Evolutionary conservation across 1,140 invertebrate genomes (phyloP), one percentile per base, ranked within the genome.

Genomic region (Chlorops oryzae): DNA sequence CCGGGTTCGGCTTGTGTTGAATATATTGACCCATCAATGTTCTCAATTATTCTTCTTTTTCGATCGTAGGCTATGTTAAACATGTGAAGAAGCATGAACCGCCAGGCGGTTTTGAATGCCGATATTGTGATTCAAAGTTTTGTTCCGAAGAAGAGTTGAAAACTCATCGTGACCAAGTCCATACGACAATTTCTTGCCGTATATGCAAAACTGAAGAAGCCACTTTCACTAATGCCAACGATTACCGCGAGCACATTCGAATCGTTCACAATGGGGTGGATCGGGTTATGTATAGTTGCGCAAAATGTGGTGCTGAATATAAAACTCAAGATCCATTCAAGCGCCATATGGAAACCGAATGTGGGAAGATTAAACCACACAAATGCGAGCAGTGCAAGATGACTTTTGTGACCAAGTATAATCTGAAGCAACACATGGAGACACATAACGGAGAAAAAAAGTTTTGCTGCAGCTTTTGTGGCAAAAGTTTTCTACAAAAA

Each of bases 391-490:
- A 59, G 38, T 73, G 70, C 45, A 41, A 43, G 10, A 56, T 63
- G 58, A 38, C 59, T 18, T 59, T 69, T 40, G 60, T 62, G 52
- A 63, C 59, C 2, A 53, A 58, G 42, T 54, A 50, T 15, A 58
- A 64, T 38, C 45, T 72, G 13, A 58, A 63, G 18, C 62, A 57
- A 27, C 77, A 79, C 52, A 69, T 70, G 37, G 56, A 72, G 21
- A 59, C 74, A 10, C 77, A 79, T 53, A 73, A 69, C 1, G 75
- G 74, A 3, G 71, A 72, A 17, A 66, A 63, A 4, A 73, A 68
- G 17, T 76, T 74, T 34, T 63, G 72, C 49, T 79, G 77, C 55
- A 62, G 73, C 25, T 72, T 63, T 54, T 79, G 77, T 61, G 75
- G 74, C 0, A 66, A 69, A 43, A 61, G 57, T 34, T 72, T 72